These are phyloP conservation scores for Rhodinocichla rosea DNA, from an alignment of 2,113 vertebrate species.

Conservation along the genomic window DNA sequence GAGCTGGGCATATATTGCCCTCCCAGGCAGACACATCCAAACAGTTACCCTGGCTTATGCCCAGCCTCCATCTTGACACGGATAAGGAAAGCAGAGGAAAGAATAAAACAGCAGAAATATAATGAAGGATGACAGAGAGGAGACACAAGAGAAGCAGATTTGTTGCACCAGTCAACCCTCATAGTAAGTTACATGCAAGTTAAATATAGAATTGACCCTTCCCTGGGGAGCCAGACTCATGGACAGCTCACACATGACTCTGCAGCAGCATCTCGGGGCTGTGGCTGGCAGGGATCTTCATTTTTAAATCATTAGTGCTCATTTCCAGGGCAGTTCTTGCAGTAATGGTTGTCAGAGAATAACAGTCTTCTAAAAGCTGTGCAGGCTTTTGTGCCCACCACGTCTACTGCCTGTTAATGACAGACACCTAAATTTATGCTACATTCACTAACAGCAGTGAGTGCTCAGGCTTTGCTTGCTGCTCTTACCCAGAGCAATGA, in stretches of 20 bases:
- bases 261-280: background rate
- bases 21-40: background rate
- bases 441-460: background rate
- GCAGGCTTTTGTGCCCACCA: background rate
- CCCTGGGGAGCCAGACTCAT: background rate
- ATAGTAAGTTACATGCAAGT: background rate
- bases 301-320: background rate
- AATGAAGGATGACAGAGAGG: background rate
- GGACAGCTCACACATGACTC: background rate
- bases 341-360: background rate
- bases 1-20: background rate
- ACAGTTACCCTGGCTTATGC: background rate
- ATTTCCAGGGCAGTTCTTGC: background rate
- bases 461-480: background rate
- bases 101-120: background rate
- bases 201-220: slow-evolving; percentile 5
- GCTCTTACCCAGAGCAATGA: background rate
- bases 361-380: background rate
- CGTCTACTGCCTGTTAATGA: slow-evolving; percentile 35
- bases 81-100: background rate
- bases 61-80: background rate
- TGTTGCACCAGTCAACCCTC: background rate
- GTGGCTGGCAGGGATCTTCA: background rate
- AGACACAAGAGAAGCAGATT: background rate
- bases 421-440: background rate